Evolutionary conservation across 2,113 vertebrate genomes (phyloP).

Genomic region (Cryptoleucopteryx plumbea): DNA sequence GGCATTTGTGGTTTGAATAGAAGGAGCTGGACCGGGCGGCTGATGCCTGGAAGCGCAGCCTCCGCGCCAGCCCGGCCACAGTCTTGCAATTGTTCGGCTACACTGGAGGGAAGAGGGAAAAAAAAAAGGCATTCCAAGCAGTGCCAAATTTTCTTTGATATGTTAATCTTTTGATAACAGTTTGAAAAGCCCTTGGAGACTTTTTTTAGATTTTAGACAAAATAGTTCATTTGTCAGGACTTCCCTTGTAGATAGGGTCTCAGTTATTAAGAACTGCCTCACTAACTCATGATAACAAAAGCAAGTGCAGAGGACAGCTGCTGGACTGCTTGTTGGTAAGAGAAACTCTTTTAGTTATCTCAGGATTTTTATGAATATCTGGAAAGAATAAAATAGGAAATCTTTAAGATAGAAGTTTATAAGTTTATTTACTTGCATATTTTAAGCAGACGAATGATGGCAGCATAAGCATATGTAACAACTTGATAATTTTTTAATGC

Average conservation of each 20-base stretch:
- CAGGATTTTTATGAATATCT: neutral
- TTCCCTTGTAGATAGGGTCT: slow-evolving; percentile 68
- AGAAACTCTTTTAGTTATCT: slow-evolving; percentile 23
- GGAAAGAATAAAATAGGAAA: neutral
- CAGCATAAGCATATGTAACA: neutral
- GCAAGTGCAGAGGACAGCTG: slow-evolving; percentile 53
- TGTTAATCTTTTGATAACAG: slow-evolving; percentile 71
- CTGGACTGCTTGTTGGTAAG: slow-evolving; percentile 64
- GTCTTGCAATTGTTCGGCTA: slow-evolving; percentile 58
- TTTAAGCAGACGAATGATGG: neutral
- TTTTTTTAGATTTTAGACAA: slow-evolving; percentile 72
- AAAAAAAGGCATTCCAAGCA: slow-evolving; percentile 29
- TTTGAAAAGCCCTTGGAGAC: slow-evolving; percentile 66
- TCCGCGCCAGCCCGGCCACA: slow-evolving; percentile 38
- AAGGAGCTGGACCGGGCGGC: slow-evolving; percentile 26
- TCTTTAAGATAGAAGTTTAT: neutral
- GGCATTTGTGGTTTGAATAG: slow-evolving; percentile 51
- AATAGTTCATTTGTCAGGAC: slow-evolving; percentile 74
- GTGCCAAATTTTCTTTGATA: slow-evolving; percentile 69
- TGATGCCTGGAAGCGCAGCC: slow-evolving; percentile 48
- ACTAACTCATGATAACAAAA: slow-evolving; percentile 34
- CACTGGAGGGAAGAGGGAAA: neutral
- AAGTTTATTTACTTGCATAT: neutral
- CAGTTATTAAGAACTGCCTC: slow-evolving; percentile 56
- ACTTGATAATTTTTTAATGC: neutral